Evolutionary conservation across 1,140 invertebrate species (phyloP).

Genomic region (Hyphantria cunea): DNA sequence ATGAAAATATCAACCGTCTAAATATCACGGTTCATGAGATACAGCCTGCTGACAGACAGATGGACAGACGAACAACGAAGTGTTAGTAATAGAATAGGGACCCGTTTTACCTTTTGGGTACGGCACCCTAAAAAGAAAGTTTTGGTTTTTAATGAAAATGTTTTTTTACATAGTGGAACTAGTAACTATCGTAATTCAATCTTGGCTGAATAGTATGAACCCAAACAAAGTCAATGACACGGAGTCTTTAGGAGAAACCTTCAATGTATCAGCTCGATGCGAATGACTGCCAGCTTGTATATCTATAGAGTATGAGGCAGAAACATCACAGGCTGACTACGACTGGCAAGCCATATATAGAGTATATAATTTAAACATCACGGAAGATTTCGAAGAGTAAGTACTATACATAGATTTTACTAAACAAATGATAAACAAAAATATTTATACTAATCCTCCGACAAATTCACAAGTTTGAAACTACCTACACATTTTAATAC

Average conservation of each 20-base stretch:
- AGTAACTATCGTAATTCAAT: constrained; percentile 80
- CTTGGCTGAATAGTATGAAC: constrained; percentile 42
- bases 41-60: no score
- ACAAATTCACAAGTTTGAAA: no score
- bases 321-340: constrained; percentile 86
- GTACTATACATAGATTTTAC: constrained; percentile 20
- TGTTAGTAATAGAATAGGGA: no score
- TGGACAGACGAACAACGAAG: no score
- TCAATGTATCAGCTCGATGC: constrained; percentile 76
- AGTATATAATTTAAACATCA: constrained; percentile 59
- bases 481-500: no score
- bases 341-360: constrained; percentile 80
- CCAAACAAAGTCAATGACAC: constrained; percentile 40
- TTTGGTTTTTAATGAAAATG: no score
- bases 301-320: constrained; percentile 85
- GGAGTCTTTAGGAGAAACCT: constrained; percentile 51
- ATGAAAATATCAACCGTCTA: no score
- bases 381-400: constrained; percentile 50
- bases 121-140: no score
- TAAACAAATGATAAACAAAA: no score
- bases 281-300: constrained; percentile 87
- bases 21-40: no score
- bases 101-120: no score
- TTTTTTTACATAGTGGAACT: constrained; percentile 74
- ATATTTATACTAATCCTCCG: no score